phyloP scores from a whole-genome alignment of 2,888 invertebrate genomes.

The Rhaphigaster nebulosa region DNA sequence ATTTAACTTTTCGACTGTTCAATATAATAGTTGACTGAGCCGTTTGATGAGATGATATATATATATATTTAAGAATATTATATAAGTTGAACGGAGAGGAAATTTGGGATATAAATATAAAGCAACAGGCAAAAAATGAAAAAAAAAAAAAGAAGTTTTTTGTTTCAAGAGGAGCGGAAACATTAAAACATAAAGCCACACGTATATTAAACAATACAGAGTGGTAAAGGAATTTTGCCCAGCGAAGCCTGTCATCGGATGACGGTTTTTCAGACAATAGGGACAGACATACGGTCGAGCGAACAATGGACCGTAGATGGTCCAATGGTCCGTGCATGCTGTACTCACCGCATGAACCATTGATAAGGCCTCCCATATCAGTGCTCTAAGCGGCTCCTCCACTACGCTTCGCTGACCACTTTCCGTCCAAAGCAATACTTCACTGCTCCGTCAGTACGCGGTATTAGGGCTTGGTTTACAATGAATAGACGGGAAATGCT shows the following conservation, averaged over 20 bases:
- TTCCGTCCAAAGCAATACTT: slow-evolving; percentile 43
- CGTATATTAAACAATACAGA: slow-evolving; percentile 40
- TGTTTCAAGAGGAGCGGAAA: not conserved
- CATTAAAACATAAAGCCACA: slow-evolving; percentile 24
- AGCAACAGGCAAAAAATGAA: slow-evolving; percentile 28
- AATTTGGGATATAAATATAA: not conserved
- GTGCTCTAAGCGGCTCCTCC: slow-evolving; percentile 33
- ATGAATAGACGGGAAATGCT: not conserved
- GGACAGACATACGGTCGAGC: slow-evolving; percentile 44
- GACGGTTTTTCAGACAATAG: slow-evolving; percentile 49
- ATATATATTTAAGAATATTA: no score
- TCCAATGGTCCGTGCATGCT: slow-evolving; percentile 23
- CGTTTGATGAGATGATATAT: no score
- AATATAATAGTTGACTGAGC: no score
- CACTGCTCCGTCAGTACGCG: not conserved
- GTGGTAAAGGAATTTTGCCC: slow-evolving; percentile 17
- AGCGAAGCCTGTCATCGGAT: slow-evolving; percentile 37
- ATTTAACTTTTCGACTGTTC: no score
- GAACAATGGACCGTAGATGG: slow-evolving; percentile 42
- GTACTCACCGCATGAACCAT: slow-evolving; percentile 5
- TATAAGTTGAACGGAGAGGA: not conserved
- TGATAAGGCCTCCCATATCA: slow-evolving; percentile 21
- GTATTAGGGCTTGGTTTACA: not conserved
- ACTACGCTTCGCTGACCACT: not conserved
- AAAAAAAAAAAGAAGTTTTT: not conserved